Percentiles rank a stretch among this genome's conserved stretches.
These are phyloP conservation scores for Eurystomus gularis DNA, from an alignment of 2,113 vertebrate genomes.

Conservation along the genomic window DNA sequence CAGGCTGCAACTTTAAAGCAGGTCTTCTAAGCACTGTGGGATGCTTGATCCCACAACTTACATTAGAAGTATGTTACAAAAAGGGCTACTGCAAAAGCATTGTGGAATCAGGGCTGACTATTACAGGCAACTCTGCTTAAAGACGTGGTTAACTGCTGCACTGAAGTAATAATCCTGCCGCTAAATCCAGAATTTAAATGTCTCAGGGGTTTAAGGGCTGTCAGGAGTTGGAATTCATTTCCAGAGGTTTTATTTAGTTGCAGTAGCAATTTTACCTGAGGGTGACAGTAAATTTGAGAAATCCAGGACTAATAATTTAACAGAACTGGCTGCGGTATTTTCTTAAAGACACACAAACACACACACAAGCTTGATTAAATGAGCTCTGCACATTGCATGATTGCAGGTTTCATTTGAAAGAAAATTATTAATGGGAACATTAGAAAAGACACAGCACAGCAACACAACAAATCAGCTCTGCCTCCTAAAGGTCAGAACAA, in stretches of 20 bases:
- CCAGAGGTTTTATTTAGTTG: constrained; percentile 47
- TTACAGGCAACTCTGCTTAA: neutral
- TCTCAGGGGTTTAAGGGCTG: constrained; percentile 39
- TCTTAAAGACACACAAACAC: constrained; percentile 16
- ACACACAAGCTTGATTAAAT: neutral
- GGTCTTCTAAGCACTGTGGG: neutral
- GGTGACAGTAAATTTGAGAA: constrained; percentile 46
- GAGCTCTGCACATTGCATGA: neutral
- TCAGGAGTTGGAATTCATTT: constrained; percentile 20
- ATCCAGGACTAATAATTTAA: constrained; percentile 51
- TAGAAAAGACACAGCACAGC: neutral
- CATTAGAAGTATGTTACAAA: neutral
- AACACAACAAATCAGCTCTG: neutral
- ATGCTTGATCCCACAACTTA: neutral
- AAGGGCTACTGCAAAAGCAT: neutral
- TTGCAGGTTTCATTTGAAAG: constrained; percentile 10
- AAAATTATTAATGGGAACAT: constrained; percentile 34
- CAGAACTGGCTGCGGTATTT: neutral
- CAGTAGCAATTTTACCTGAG: constrained; percentile 45
- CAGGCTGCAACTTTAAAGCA: neutral
- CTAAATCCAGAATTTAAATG: constrained; percentile 67
- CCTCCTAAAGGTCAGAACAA: constrained; percentile 23
- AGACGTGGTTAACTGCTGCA: constrained; percentile 14
- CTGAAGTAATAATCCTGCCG: constrained; percentile 50
- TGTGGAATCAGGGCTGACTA: neutral